phyloP scores from a whole-genome alignment of 2,113 vertebrate genomes.

The Neopipo cinnamomea region DNA sequence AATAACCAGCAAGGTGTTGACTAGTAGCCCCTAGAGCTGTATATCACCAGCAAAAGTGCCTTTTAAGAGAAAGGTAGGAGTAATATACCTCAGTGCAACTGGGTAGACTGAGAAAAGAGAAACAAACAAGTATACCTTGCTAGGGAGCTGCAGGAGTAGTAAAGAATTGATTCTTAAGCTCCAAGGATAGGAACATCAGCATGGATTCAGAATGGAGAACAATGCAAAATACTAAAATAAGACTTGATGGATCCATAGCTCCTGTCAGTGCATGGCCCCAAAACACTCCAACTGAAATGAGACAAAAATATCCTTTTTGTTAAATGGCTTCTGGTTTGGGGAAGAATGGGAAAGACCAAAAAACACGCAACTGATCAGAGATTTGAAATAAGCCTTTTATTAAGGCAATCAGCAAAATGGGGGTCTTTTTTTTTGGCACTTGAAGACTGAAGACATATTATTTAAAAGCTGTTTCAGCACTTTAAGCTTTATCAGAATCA shows the following conservation, averaged over 20 bases:
- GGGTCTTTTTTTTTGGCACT: background rate
- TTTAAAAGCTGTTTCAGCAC: background rate
- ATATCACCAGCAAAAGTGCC: background rate
- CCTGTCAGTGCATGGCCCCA: background rate
- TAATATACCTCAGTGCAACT: background rate
- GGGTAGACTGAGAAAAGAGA: background rate
- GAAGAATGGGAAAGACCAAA: background rate
- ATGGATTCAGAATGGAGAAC: background rate
- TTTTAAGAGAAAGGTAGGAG: background rate
- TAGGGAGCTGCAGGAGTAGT: background rate
- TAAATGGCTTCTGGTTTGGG: background rate
- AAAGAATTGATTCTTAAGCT: background rate
- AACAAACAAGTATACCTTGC: background rate
- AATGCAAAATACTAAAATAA: background rate
- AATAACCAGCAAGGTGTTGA: background rate
- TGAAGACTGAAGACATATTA: background rate
- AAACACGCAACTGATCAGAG: background rate
- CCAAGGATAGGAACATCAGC: background rate
- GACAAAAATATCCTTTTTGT: background rate
- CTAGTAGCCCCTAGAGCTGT: background rate
- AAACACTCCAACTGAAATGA: background rate
- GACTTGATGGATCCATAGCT: background rate
- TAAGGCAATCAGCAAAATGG: background rate
- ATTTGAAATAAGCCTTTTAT: background rate
- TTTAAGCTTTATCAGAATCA: background rate